Percentiles rank a stretch among this genome's conserved stretches.
These are phyloP conservation scores for Matsumyia berberina DNA, from an alignment of 2,888 invertebrate genomes.

Conservation along the genomic window DNA sequence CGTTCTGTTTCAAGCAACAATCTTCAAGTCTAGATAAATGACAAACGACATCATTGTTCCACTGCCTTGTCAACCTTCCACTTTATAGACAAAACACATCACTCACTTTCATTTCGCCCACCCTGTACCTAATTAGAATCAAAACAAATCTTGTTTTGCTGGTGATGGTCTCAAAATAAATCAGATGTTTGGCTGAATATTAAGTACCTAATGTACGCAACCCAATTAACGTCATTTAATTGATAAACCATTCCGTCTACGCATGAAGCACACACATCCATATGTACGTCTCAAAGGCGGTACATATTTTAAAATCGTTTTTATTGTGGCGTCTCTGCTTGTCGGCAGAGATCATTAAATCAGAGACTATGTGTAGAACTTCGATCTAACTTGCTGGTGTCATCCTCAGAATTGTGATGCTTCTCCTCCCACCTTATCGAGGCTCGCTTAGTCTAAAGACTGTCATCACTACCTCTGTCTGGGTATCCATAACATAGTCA, in stretches of 20 bases:
- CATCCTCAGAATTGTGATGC: background rate
- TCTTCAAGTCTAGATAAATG: too few relatives aligned
- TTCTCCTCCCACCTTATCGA: too few relatives aligned
- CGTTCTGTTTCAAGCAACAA: too few relatives aligned
- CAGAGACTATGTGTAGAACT: background rate
- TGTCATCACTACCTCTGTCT: too few relatives aligned
- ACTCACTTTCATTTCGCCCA: too few relatives aligned
- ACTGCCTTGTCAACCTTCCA: too few relatives aligned
- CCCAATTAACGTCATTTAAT: constrained; percentile 9
- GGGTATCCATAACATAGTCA: background rate
- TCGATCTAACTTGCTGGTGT: background rate
- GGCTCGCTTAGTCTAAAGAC: too few relatives aligned
- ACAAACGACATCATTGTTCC: too few relatives aligned
- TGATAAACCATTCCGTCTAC: constrained; percentile 6
- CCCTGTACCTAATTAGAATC: too few relatives aligned
- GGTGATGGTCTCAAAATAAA: background rate
- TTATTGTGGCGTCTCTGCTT: background rate
- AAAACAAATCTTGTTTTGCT: too few relatives aligned
- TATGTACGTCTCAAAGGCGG: background rate
- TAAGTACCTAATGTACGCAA: background rate
- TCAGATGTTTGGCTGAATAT: background rate
- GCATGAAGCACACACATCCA: constrained; percentile 7
- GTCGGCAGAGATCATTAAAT: background rate
- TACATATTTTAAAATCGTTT: background rate
- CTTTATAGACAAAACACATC: too few relatives aligned